Evolutionary conservation across 2,797 vertebrate genomes (phyloP), one percentile per base, ranked within the genome.

Genomic region (Bufotes viridis): DNA sequence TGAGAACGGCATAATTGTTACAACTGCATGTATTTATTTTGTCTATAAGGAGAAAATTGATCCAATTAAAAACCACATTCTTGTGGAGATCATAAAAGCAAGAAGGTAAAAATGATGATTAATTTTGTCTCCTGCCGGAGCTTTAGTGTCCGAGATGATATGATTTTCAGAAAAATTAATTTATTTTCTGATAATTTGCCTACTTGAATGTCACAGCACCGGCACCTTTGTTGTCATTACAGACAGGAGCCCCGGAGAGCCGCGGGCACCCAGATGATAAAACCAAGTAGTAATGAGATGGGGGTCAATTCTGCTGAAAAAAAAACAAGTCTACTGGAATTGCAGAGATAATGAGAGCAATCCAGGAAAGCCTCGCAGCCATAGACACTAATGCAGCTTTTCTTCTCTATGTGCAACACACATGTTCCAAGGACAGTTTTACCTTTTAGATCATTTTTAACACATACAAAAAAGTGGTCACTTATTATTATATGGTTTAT

Each of bases 321-420:
- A 81, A 87, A 42, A 42, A 42, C 4, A 42, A 42, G 20, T 81
- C 63, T 81, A 18, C 10, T 42, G 26, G 81, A 87, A 87, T 70
- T 87, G 65, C 78, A 87, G 63, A 6, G 20, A 72, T 87, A 87
- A 81, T 87, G 78, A 87, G 65, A 60, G 65, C 78, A n/a, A 72
- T 60, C 26, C 26, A 80, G 84, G 24, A 72, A 67, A 14, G 63
- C 70, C 18, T 70, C 20, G 7, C 18, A 42, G 76, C 78, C 42
- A 87, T 72, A 65, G 61, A 55, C 60, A 81, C 70, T 60, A 87
- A 81, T 87, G 67, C 20, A 18, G 55, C 60, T 69, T 86, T 86
- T 51, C 80, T 80, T 86, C 49, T 58, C 65, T 53, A 80, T 14
- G 7, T 53, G n/a, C 78, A 65, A 65, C 53, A 58, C 34, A 51